Evolutionary conservation across 2,113 vertebrate species (phyloP), one percentile per base, ranked within the genome.

Genomic region (Phasianus colchicus): DNA sequence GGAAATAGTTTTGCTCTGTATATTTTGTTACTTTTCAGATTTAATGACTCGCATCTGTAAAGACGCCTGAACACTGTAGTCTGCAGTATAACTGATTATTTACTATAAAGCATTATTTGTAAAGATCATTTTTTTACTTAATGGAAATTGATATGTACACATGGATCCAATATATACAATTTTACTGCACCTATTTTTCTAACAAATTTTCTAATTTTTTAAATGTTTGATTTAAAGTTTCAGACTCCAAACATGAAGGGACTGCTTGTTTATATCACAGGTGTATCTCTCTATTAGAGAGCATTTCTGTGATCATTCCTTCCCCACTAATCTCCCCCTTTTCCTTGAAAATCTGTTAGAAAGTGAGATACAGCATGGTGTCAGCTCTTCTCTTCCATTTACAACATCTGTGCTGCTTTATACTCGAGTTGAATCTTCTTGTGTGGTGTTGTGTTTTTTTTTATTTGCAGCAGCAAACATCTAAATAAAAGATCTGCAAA

Each of bases 1-100:
- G 98, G 98, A 98, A 97, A 96, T 97, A 97, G 97, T 98, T 97
- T 97, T 98, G 98, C 98, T 99, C 98, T 99, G 98, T 99, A 99
- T 99, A 99, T 99, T 98, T 98, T 98, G 98, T 98, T 96, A 98
- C 98, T 98, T 98, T 98, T 97, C 96, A 98, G 98, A 97, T 97
- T 96, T 97, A 97, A 96, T 96, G 82, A 96, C 95, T 95, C 86
- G 74, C 86, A 63, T 97, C 97, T 98, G 95, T 98, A 96, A 95
- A 97, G 97, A 98, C 90, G 70, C 40, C 84, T 88, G 93, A 97
- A 96, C 90, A 96, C 96, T 88, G 89, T 97, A 96, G 85, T 97
- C 92, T 93, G 96, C 96, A 93, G 91, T 54, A 13, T 82, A 69
- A 70, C 70, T 47, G 67, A 91, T 77, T 75, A 57, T 74, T 93